Evolutionary conservation across 2,888 invertebrate genomes (phyloP).

Genomic region (Pyrrhosoma nymphula): DNA sequence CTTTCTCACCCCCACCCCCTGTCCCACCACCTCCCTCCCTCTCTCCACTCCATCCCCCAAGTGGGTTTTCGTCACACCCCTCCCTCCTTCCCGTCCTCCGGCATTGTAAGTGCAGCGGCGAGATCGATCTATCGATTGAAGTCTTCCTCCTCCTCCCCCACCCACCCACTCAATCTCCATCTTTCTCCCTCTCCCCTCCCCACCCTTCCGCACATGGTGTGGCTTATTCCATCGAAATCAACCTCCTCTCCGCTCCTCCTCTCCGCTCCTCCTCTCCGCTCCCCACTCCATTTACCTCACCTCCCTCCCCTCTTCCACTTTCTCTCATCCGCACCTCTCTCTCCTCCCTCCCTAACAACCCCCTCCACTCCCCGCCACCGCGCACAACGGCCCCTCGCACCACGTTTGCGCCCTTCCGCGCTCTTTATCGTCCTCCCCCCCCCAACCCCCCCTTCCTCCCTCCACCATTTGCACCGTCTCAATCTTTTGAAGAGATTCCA

Average conservation of each 20-base stretch:
- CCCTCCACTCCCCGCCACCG: too few species aligned
- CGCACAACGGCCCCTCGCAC: not conserved
- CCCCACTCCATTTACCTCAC: not conserved
- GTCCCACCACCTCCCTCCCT: conserved; percentile 70
- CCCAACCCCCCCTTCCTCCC: not conserved
- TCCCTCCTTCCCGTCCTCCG: not conserved
- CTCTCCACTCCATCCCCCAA: conserved; percentile 72
- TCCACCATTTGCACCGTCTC: conserved; percentile 10
- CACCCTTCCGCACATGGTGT: not conserved
- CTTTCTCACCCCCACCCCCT: conserved; percentile 71
- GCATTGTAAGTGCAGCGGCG: conserved; percentile 44
- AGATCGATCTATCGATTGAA: conserved; percentile 61
- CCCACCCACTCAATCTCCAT: too few species aligned
- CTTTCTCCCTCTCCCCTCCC: too few species aligned
- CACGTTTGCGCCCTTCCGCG: too few species aligned
- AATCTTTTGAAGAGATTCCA: too few species aligned
- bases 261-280: not conserved
- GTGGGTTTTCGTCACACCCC: conserved; percentile 72
- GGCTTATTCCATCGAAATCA: conserved; percentile 52
- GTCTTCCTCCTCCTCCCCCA: not conserved
- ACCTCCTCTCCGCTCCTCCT: not conserved
- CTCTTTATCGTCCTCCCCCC: not conserved
- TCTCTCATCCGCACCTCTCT: not conserved
- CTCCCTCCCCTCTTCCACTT: not conserved
- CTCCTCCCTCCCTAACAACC: too few species aligned